These are phyloP conservation scores for Hystrix cristata DNA, from an alignment of 2,113 vertebrate species.

Conservation along the genomic window DNA sequence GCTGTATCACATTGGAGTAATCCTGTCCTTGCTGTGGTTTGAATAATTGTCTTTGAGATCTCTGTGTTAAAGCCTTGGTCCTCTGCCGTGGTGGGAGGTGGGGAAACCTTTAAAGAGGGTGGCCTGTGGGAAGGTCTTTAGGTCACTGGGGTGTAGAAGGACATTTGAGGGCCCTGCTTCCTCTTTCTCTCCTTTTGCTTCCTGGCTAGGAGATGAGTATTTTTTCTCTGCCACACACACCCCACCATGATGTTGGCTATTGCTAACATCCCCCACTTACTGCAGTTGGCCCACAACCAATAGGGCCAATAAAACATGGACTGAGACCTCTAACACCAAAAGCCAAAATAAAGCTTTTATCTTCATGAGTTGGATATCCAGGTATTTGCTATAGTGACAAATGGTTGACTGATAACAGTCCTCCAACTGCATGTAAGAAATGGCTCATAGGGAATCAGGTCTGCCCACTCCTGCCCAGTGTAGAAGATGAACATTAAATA, in stretches of 20 bases:
- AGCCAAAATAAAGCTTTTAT: neutral
- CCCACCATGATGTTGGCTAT: neutral
- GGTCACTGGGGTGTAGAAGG: neutral
- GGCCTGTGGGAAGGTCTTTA: too few species aligned
- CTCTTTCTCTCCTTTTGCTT: neutral
- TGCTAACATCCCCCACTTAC: too few species aligned
- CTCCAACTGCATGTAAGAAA: neutral
- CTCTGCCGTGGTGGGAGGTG: neutral
- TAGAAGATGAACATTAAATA: neutral
- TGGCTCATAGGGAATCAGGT: neutral
- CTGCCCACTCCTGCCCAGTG: neutral
- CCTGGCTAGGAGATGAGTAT: too few species aligned
- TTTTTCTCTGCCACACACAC: neutral
- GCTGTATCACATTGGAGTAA: neutral
- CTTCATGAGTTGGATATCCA: too few species aligned
- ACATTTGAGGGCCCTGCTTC: too few species aligned
- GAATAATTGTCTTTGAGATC: neutral
- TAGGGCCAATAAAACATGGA: neutral
- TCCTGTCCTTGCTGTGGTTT: neutral
- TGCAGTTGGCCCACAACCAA: neutral
- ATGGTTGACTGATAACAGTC: neutral
- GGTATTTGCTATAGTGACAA: neutral
- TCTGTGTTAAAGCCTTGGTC: neutral
- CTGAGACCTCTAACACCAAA: too few species aligned
- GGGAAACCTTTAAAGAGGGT: neutral